Percentiles rank a stretch among this genome's conserved stretches.
These are phyloP conservation scores for Poecilia latipinna DNA, from an alignment of 2,113 vertebrate species.

Conservation along the genomic window DNA sequence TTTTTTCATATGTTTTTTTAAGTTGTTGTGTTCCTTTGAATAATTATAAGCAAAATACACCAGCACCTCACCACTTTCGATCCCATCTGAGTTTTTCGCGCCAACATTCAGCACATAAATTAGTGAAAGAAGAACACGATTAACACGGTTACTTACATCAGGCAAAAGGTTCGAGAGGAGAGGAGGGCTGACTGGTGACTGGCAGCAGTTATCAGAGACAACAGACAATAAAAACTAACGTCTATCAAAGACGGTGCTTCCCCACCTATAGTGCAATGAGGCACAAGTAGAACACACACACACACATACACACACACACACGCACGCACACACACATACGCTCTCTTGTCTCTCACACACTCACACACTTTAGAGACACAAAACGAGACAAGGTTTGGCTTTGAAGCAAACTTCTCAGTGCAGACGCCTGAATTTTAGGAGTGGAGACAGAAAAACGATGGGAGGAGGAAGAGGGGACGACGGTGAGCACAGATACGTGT, in stretches of 20 bases:
- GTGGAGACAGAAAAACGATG: slow-evolving; percentile 29
- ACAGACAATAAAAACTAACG: slow-evolving; percentile 73
- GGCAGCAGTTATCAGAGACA: slow-evolving; percentile 72
- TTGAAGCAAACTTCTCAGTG: slow-evolving; percentile 38
- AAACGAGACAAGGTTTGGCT: slow-evolving; percentile 68
- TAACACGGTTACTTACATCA: slow-evolving; percentile 80
- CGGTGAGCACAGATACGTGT: slow-evolving; percentile 51
- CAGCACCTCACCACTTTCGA: slow-evolving; percentile 56
- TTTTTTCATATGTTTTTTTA: slow-evolving; percentile 8
- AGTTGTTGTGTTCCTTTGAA: slow-evolving; percentile 23
- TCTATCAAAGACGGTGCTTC: slow-evolving; percentile 67
- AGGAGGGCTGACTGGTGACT: slow-evolving; percentile 57
- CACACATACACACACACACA: slow-evolving; percentile 47
- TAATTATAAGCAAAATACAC: slow-evolving; percentile 66
- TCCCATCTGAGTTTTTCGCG: slow-evolving; percentile 53
- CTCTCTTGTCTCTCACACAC: slow-evolving; percentile 27
- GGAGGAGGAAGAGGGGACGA: slow-evolving; percentile 5
- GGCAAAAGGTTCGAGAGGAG: slow-evolving; percentile 61
- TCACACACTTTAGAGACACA: slow-evolving; percentile 72
- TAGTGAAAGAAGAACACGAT: slow-evolving; percentile 77
- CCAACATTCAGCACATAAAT: slow-evolving; percentile 76
- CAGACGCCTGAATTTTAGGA: slow-evolving; percentile 28
- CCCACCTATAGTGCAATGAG: slow-evolving; percentile 70
- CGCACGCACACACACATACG: slow-evolving; percentile 25
- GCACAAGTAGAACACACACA: slow-evolving; percentile 59